Evolutionary conservation across 1,140 invertebrate species (phyloP).

Genomic region (Drosophila seguyi): DNA sequence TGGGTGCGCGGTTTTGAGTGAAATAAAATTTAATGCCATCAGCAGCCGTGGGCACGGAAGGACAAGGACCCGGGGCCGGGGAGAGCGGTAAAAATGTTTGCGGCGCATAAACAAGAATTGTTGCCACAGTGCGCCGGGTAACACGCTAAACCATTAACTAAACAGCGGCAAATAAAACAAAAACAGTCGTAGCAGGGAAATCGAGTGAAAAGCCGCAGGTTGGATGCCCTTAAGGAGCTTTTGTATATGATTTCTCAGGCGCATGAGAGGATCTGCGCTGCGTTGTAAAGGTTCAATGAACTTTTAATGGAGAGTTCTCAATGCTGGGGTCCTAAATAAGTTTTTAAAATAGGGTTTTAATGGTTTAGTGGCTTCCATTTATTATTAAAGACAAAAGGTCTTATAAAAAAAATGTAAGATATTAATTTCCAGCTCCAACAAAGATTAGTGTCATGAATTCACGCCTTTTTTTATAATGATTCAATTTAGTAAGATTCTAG

Average conservation of each 20-base stretch:
- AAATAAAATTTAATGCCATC: constrained; percentile 81
- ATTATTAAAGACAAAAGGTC: no score
- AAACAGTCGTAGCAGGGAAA: constrained; percentile 29
- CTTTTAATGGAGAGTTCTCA: not conserved
- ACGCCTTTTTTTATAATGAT: not conserved
- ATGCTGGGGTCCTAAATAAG: no score
- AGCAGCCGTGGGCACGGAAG: constrained; percentile 38
- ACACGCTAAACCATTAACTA: constrained; percentile 83
- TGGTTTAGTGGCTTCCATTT: not conserved
- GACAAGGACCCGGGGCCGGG: not conserved
- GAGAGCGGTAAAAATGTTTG: constrained; percentile 71
- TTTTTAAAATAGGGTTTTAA: not conserved
- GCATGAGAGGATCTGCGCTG: not conserved
- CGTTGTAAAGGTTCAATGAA: not conserved
- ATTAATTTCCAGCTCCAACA: no score
- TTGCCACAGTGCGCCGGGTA: constrained; percentile 58
- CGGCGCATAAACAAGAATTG: constrained; percentile 82
- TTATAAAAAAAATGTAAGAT: no score
- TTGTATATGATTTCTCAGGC: not conserved
- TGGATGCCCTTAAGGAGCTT: constrained; percentile 25
- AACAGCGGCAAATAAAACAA: constrained; percentile 75
- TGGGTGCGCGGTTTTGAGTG: constrained; percentile 60
- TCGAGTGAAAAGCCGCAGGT: constrained; percentile 24
- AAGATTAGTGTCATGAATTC: no score
- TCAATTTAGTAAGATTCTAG: no score